Conservation (phyloP, 2,888 invertebrate species). For the Mimas tiliae region DNA sequence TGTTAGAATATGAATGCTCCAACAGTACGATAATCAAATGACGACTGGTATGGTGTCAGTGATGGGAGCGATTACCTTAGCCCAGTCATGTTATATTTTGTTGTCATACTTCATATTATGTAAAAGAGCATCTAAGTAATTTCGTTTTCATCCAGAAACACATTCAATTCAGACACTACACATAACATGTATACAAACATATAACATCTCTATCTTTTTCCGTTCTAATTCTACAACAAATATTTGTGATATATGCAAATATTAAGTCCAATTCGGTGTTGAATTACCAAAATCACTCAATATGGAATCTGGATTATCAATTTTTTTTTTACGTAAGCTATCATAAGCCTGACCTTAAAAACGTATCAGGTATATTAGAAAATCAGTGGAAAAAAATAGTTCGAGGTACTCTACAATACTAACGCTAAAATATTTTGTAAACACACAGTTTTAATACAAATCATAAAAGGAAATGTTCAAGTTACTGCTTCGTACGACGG, state of each 20-base stretch:
- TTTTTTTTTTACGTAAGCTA: not conserved
- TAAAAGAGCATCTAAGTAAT: too few relatives aligned
- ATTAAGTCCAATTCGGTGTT: not conserved
- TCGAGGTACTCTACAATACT: slow-evolving; percentile 10
- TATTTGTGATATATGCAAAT: too few relatives aligned
- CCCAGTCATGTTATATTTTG: not conserved
- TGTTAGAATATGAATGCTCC: not conserved
- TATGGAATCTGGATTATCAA: not conserved
- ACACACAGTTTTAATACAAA: slow-evolving; percentile 22
- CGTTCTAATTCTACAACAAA: too few relatives aligned
- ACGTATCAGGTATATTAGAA: not conserved
- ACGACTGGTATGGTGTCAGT: not conserved
- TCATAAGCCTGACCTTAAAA: not conserved
- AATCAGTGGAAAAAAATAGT: not conserved
- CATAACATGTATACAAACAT: too few relatives aligned
- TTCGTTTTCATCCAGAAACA: too few relatives aligned
- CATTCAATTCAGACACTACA: too few relatives aligned
- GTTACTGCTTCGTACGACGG: slow-evolving; percentile 56
- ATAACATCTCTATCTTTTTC: too few relatives aligned
- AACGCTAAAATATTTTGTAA: slow-evolving; percentile 9
- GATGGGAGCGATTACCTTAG: not conserved
- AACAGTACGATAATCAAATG: not conserved
- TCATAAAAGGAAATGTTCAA: slow-evolving; percentile 7
- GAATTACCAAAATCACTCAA: not conserved
- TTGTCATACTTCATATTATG: not conserved